Percentiles rank a stretch among this genome's conserved stretches.
phyloP scores from a whole-genome alignment of 2,113 vertebrate genomes.

The Manacus vitellinus region DNA sequence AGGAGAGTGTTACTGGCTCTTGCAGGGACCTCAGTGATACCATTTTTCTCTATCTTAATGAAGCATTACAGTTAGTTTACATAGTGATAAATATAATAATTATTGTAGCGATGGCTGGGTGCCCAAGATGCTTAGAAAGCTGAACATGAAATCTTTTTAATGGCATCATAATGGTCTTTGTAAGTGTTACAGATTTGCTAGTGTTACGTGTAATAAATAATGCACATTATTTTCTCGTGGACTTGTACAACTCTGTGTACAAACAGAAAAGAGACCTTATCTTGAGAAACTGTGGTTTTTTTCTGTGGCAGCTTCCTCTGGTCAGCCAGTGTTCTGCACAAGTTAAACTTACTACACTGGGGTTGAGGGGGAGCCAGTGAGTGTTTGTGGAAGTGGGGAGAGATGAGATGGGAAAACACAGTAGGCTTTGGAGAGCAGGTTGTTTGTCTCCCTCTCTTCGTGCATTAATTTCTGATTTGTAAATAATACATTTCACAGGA shows the following conservation, averaged over 20 bases:
- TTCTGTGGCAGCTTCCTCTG: not conserved
- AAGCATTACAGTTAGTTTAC: slow-evolving; percentile 75
- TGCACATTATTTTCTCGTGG: slow-evolving; percentile 59
- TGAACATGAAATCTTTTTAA: slow-evolving; percentile 68
- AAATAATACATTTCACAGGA: not conserved
- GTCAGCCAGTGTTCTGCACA: not conserved
- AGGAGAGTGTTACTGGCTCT: not conserved
- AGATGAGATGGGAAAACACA: not conserved
- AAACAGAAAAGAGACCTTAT: not conserved
- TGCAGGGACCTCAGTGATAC: slow-evolving; percentile 5
- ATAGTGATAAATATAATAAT: slow-evolving; percentile 75
- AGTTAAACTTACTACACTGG: not conserved
- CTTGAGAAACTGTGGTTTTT: not conserved
- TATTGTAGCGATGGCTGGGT: slow-evolving; percentile 60
- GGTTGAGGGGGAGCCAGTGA: not conserved
- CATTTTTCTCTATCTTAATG: slow-evolving; percentile 71
- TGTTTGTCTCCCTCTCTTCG: not conserved
- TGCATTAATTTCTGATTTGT: not conserved
- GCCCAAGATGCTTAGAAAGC: slow-evolving; percentile 68
- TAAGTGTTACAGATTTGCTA: slow-evolving; percentile 69
- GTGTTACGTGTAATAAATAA: slow-evolving; percentile 59
- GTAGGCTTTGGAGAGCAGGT: not conserved
- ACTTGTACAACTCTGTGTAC: not conserved
- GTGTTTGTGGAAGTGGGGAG: not conserved
- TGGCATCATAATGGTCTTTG: slow-evolving; percentile 67